Conservation (phyloP, 2,113 vertebrate genomes). For the Chaenogobius annularis region DNA sequence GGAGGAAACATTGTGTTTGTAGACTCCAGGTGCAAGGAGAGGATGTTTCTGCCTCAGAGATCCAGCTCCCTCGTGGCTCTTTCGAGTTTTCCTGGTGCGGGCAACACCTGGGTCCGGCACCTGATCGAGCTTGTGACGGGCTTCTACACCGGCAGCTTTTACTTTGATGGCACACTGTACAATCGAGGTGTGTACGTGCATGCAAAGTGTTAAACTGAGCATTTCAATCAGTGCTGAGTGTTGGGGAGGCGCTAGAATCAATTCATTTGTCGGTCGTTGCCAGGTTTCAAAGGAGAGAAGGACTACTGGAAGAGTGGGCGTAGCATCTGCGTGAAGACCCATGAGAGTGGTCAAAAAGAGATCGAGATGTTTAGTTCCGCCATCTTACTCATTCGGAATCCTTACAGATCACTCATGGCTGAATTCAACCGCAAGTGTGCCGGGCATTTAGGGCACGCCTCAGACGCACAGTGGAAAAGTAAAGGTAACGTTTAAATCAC, state of each 20-base stretch:
- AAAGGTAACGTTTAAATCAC: constrained; percentile 82
- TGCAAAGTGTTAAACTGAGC: background rate
- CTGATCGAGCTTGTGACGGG: constrained; percentile 93
- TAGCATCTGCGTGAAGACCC: constrained; percentile 95
- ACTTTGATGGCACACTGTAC: constrained; percentile 94
- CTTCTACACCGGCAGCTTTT: constrained; percentile 96
- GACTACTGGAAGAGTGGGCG: constrained; percentile 96
- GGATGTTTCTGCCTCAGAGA: constrained; percentile 87
- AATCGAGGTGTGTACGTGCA: constrained; percentile 84
- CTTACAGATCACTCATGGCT: constrained; percentile 89
- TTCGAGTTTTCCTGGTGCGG: constrained; percentile 93
- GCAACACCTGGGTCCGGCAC: constrained; percentile 95
- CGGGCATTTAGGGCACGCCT: constrained; percentile 93
- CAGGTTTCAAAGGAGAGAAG: constrained; percentile 98
- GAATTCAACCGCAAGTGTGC: constrained; percentile 97
- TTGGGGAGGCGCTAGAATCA: background rate
- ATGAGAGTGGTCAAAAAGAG: constrained; percentile 91
- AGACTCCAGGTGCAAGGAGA: constrained; percentile 93
- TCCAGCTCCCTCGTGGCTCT: constrained; percentile 88
- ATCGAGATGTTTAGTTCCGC: constrained; percentile 93
- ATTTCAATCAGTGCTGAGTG: background rate
- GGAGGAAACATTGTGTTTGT: constrained; percentile 20
- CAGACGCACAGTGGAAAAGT: constrained; percentile 91
- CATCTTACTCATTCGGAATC: constrained; percentile 93
- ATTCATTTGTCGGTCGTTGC: constrained; percentile 22